Evolutionary conservation across 2,797 vertebrate species (phyloP).

Genomic region (Cheirogaleus major): DNA sequence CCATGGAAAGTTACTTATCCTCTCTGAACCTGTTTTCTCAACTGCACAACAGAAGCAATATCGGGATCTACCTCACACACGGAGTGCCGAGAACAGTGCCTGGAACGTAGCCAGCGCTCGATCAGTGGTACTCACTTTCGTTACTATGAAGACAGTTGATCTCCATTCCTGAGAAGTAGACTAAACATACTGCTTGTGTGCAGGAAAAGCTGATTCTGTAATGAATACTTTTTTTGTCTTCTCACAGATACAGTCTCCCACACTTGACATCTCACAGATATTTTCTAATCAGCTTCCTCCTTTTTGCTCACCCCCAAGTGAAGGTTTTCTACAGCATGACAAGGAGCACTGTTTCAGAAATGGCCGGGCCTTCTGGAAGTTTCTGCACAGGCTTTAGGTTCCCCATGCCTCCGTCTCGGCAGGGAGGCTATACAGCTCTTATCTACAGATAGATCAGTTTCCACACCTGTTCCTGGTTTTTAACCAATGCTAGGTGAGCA

Average conservation of each 20-base stretch:
- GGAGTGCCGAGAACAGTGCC: accelerated
- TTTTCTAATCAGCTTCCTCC: neutral
- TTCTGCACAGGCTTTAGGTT: too few species aligned
- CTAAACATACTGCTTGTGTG: accelerated
- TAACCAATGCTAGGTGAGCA: neutral
- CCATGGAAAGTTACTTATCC: neutral
- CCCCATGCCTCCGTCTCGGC: neutral
- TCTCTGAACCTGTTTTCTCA: neutral
- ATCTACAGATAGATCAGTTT: neutral
- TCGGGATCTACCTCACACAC: accelerated
- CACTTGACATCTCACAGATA: neutral
- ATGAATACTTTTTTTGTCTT: neutral
- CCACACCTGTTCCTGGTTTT: neutral
- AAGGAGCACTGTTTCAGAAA: neutral
- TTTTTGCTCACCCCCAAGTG: neutral
- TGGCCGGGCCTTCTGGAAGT: too few species aligned
- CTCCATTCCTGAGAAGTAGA: neutral
- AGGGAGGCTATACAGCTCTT: neutral
- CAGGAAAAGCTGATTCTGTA: neutral
- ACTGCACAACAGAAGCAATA: neutral
- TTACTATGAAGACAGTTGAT: accelerated
- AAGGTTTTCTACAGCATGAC: accelerated
- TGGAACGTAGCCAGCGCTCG: accelerated
- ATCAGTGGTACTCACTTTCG: accelerated
- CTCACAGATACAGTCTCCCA: neutral